These are phyloP conservation scores for Steatocranus sp. DNA, from an alignment of 2,797 vertebrate species.

Conservation along the genomic window DNA sequence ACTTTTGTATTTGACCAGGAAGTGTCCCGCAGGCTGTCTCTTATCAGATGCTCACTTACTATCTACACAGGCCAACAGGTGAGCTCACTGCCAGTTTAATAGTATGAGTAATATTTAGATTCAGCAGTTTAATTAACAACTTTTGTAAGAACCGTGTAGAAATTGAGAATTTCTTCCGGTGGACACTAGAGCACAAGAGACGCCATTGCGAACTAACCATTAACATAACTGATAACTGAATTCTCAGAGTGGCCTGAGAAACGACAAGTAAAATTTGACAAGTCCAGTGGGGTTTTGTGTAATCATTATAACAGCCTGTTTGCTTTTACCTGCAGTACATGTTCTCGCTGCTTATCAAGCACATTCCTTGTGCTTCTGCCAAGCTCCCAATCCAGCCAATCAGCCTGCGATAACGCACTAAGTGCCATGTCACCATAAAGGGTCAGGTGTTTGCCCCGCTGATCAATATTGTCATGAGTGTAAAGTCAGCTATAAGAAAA, in stretches of 20 bases:
- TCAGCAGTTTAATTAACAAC: neutral
- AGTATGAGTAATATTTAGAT: neutral
- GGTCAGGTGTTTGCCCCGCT: slow-evolving; percentile 20
- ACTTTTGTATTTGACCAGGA: slow-evolving; percentile 6
- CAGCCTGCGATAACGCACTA: slow-evolving; percentile 16
- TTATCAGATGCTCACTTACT: slow-evolving; percentile 22
- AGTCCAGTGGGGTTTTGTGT: neutral
- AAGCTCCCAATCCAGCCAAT: slow-evolving; percentile 6
- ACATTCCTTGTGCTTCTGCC: slow-evolving; percentile 40
- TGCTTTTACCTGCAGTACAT: slow-evolving; percentile 21
- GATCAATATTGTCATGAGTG: neutral
- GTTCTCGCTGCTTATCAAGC: slow-evolving; percentile 36
- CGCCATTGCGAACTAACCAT: neutral
- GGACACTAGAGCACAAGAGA: neutral
- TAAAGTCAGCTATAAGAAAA: neutral
- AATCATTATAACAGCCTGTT: slow-evolving; percentile 14
- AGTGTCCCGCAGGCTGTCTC: slow-evolving; percentile 2
- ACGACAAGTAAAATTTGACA: neutral
- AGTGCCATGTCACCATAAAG: slow-evolving; percentile 18
- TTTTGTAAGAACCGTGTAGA: neutral
- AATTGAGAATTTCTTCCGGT: neutral
- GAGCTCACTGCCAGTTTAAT: neutral
- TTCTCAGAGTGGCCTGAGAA: neutral
- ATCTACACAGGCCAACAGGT: neutral
- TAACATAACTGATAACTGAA: neutral